Percentiles rank a stretch among this genome's conserved stretches.
phyloP scores from a whole-genome alignment of 2,888 invertebrate genomes.

The Lissocephala sabroskyi region DNA sequence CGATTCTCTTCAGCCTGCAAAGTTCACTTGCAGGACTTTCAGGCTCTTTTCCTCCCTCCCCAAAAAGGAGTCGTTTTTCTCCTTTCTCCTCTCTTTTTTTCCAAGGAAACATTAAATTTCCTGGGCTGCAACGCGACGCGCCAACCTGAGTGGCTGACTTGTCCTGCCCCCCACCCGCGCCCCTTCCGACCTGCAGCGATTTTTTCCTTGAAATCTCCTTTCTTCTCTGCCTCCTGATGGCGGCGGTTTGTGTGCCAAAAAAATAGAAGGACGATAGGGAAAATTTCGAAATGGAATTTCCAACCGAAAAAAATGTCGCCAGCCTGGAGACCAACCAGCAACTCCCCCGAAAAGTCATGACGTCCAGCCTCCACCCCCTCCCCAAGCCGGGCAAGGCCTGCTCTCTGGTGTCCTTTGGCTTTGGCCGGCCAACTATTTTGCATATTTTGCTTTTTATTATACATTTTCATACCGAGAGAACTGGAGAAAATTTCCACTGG shows the following conservation, averaged over 20 bases:
- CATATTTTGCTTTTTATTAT: conserved; percentile 62
- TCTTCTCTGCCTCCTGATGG: conserved; percentile 19
- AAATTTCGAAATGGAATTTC: not conserved
- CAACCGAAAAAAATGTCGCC: no score
- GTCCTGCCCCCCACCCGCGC: no score
- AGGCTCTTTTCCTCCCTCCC: no score
- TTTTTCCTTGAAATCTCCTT: not conserved
- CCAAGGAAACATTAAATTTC: conserved; percentile 27
- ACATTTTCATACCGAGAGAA: conserved; percentile 64
- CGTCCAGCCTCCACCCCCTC: no score
- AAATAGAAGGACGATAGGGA: conserved; percentile 3
- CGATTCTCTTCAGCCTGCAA: no score
- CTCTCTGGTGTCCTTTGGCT: conserved; percentile 7
- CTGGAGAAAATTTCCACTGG: conserved; percentile 26
- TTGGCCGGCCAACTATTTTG: conserved; percentile 48
- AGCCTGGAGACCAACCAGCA: conserved; percentile 1
- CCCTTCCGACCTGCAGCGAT: no score
- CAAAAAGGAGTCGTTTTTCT: no score
- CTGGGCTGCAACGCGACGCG: conserved; percentile 34
- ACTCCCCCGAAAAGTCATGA: conserved; percentile 1
- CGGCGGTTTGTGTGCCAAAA: not conserved
- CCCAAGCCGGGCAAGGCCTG: not conserved
- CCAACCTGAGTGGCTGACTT: conserved; percentile 39
- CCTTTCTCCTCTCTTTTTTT: no score
- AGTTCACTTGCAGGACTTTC: no score